Evolutionary conservation across 2,113 vertebrate species (phyloP).

Genomic region (Hyperopisus bebe): DNA sequence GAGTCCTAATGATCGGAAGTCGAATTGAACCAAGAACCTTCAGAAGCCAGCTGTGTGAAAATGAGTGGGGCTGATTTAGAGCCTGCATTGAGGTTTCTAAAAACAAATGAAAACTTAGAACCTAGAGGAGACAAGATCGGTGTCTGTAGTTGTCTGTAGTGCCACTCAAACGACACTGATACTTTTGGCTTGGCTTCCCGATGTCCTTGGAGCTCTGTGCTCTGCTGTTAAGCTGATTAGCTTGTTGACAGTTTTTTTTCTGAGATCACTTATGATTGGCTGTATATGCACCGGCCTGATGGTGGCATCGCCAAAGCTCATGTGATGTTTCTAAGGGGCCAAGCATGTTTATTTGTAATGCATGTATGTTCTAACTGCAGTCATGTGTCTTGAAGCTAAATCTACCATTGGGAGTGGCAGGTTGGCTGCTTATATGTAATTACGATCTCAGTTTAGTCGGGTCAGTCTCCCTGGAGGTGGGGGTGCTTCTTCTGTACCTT

Average conservation of each 20-base stretch:
- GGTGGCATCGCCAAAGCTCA: neutral
- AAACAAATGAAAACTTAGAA: neutral
- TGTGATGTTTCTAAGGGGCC: neutral
- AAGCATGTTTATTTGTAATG: neutral
- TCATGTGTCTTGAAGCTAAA: neutral
- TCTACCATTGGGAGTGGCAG: neutral
- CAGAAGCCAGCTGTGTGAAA: neutral
- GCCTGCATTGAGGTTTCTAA: constrained; percentile 19
- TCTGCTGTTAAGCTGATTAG: constrained; percentile 42
- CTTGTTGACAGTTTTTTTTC: constrained; percentile 34
- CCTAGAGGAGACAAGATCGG: constrained; percentile 18
- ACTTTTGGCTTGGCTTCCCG: constrained; percentile 16
- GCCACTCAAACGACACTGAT: neutral
- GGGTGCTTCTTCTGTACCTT: neutral
- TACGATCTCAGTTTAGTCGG: neutral
- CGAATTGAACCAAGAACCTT: neutral
- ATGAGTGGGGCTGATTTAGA: constrained; percentile 28
- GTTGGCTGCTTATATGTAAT: neutral
- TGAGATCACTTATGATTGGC: constrained; percentile 42
- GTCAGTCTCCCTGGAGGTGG: neutral
- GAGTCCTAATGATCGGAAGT: neutral
- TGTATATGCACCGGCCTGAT: neutral
- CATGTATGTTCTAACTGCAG: neutral
- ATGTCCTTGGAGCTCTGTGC: constrained; percentile 15
- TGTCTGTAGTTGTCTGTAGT: neutral